Evolutionary conservation across 1,140 invertebrate genomes (phyloP), one percentile per base, ranked within the genome.

Genomic region (Helicoverpa armigera): DNA sequence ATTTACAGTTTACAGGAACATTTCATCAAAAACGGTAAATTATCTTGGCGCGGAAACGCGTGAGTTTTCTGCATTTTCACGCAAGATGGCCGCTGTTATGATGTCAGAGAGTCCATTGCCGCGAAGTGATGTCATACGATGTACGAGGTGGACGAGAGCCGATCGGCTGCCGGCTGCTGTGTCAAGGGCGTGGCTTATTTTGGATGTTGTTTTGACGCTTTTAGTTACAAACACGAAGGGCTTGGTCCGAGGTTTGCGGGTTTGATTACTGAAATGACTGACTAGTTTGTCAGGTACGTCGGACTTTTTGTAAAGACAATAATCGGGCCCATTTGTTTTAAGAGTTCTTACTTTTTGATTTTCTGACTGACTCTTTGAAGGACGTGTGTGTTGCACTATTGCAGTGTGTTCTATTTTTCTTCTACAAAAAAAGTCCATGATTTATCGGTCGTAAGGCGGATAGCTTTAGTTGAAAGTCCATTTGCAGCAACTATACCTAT

Each of bases 161-260:
- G 50, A 10, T 31, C 69, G 48, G 50, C 69, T 72, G 69, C 23
- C 69, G 48, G 50, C 69, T 72, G 69, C 50, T 72, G 69, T 53
- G 69, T 72, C 69, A 72, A 72, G 69, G 69, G 69, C 69, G 69
- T 51, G 69, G 23, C 69, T 72, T 72, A 53, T 31, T 72, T 72
- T 53, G 9, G 13, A 50, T 43, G 9, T 18, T 69, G 65, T 69
- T 69, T 69, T 50, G 43, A 50, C 65, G 16, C 16, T 48, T 69
- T 23, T n/a, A 12, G 31, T 18, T 50, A 23, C 23, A 2, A 23
- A 23, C 23, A 50, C 18, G 35, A 23, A 69, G 16, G 10, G 16
- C 11, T 48, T 14, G 13, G n/a, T 5, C 35, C 12, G 65, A 5
- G 14, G 14, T 11, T 60, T 23, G 58, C 18, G 60, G 14, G 61